Evolutionary conservation across 2,113 vertebrate species (phyloP).

Genomic region (Siniperca chuatsi): DNA sequence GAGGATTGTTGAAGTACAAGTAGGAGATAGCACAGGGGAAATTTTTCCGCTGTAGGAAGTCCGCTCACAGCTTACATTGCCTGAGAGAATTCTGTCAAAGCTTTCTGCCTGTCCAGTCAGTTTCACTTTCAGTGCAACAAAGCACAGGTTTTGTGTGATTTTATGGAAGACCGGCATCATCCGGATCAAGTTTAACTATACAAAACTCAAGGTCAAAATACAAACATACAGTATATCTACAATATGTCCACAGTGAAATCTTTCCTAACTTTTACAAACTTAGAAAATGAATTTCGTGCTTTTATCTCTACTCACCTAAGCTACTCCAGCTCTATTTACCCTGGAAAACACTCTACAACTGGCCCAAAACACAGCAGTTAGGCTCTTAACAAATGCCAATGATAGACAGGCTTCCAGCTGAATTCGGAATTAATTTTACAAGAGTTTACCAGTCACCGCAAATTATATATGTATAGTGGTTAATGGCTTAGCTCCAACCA

Average conservation of each 20-base stretch:
- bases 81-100: constrained; percentile 46
- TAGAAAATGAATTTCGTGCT: background rate
- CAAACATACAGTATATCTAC: background rate
- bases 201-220: background rate
- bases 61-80: constrained; percentile 60
- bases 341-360: constrained; percentile 6
- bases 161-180: background rate
- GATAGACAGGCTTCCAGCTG: background rate
- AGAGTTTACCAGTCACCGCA: background rate
- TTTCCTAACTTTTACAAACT: background rate
- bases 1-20: constrained; percentile 52
- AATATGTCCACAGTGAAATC: background rate
- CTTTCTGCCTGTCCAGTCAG: constrained; percentile 19
- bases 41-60: constrained; percentile 68
- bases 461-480: background rate
- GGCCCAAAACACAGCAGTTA: background rate
- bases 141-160: constrained; percentile 16
- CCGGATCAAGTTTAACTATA: background rate
- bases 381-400: background rate
- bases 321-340: constrained; percentile 12
- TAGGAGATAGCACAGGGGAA: constrained; percentile 55
- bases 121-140: constrained; percentile 21
- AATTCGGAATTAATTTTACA: background rate
- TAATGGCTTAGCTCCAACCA: constrained; percentile 17
- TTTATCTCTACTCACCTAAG: constrained; percentile 8